Evolutionary conservation across 64 coral and sea anemone species (phyloP).

Genomic region (Stichodactyla mertensii): DNA sequence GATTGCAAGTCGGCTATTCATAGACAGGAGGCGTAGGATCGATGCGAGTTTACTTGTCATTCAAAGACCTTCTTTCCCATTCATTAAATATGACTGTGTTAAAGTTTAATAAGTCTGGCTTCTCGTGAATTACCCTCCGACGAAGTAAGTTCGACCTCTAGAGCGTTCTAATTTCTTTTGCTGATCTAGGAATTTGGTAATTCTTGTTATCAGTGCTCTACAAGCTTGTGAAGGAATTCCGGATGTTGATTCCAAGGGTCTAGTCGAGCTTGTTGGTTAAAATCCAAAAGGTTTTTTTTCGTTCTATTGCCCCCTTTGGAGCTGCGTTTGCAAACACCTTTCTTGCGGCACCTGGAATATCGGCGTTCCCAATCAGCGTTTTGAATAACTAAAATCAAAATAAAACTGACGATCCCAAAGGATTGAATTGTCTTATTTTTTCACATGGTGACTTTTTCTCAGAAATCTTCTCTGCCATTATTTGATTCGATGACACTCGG

Average conservation of each 20-base stretch:
- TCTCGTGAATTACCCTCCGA: conserved; percentile 18
- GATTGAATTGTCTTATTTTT: background rate
- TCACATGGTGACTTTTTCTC: background rate
- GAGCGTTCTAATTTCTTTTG: conserved; percentile 24
- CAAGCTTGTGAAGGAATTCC: conserved; percentile 10
- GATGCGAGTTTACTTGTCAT: conserved; percentile 57
- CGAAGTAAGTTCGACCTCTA: conserved; percentile 22
- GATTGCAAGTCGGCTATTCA: conserved; percentile 11
- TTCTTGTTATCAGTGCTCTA: background rate
- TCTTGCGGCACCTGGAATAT: conserved; percentile 23
- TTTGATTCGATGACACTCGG: background rate
- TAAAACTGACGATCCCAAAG: background rate
- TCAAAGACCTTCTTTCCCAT: conserved; percentile 59
- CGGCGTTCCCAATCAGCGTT: conserved; percentile 26
- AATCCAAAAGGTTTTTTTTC: background rate
- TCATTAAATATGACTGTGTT: conserved; percentile 99
- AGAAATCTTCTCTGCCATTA: background rate
- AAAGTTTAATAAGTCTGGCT: conserved; percentile 83
- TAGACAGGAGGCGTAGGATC: conserved; percentile 24
- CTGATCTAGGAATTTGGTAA: background rate
- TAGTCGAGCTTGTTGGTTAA: background rate
- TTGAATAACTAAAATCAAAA: conserved; percentile 32
- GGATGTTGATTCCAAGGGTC: background rate
- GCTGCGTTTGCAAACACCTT: conserved; percentile 14
- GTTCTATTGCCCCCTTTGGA: background rate